A percentile compares a stretch with the other conserved stretches of the same genome.
Evolutionary conservation across 2,888 invertebrate genomes (phyloP).

Genomic region (Maniola hyperantus): DNA sequence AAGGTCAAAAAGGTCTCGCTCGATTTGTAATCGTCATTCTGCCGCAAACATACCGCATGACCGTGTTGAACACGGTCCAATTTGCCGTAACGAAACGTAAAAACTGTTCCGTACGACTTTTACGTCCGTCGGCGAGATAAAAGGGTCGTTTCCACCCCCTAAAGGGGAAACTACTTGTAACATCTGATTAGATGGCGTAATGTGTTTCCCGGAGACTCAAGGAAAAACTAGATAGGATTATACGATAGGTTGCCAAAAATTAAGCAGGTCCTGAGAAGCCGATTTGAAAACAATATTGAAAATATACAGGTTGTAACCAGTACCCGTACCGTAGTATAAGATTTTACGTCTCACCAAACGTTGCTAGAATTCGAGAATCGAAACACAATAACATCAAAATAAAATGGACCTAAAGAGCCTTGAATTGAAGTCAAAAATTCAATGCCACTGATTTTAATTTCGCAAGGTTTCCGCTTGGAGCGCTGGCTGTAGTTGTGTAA

Average conservation of each 20-base stretch:
- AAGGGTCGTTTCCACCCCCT: slow-evolving; percentile 57
- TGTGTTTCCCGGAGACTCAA: slow-evolving; percentile 39
- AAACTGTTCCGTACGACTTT: slow-evolving; percentile 55
- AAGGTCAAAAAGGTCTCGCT: slow-evolving; percentile 8
- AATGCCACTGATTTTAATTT: no score
- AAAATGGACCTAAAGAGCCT: no score
- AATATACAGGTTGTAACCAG: no score
- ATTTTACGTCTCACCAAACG: no score
- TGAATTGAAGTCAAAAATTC: no score
- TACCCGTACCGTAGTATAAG: no score
- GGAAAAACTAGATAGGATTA: neutral
- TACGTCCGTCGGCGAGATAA: slow-evolving; percentile 67
- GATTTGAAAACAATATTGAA: neutral
- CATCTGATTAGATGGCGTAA: slow-evolving; percentile 71
- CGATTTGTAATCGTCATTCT: slow-evolving; percentile 36
- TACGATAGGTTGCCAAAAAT: neutral
- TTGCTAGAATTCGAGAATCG: no score
- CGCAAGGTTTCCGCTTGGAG: no score
- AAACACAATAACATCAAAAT: no score
- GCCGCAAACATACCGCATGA: slow-evolving; percentile 33
- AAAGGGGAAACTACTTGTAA: slow-evolving; percentile 59
- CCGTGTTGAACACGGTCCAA: slow-evolving; percentile 46
- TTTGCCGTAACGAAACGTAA: slow-evolving; percentile 43
- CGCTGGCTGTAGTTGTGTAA: no score
- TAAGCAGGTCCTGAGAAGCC: neutral